Evolutionary conservation across 2,113 vertebrate genomes (phyloP), one percentile per base, ranked within the genome.

Genomic region (Mesocricetus auratus): DNA sequence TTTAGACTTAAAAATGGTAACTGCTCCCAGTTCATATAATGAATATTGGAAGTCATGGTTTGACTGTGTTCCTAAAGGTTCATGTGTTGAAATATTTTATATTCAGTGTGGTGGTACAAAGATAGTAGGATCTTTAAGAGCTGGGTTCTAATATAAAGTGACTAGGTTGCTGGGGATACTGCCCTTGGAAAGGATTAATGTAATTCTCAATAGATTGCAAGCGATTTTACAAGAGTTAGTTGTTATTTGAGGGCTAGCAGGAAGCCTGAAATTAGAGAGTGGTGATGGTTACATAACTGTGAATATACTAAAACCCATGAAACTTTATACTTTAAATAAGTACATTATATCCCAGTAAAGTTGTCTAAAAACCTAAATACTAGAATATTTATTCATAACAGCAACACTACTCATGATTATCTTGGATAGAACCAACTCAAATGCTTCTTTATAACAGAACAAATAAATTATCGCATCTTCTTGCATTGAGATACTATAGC

Each of bases 1-100:
- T 99, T 99, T 99, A 99, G 98, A 98, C 97, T 99, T 99, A 99
- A 99, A 99, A 99, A 99, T 99, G 99, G 99, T 99, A 99, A 99
- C 99, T 98, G 99, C 99, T 98, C 99, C 99, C 97, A 99, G 99
- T 98, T 99, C 42, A 50, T 68, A 86, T 50, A 66, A 45, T 45
- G 29, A 86, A 12, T 86, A 86, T 86, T 50, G 31, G 62, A 50
- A 68, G 10, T 17, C 83, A 68, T 68, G 42, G 60, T 68, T 45
- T 86, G 29, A 50, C 15, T 50, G 42, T 68, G 62, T 50, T 62
- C 45, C 99, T 99, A 99, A 99, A 99, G 82, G 31, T 68, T 50
- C 19, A 53, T 69, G 33, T n/a, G 47, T 87, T 87, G 3, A 19
- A 87, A 99, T 99, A 99, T 99, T 99, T 99, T 98, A 99, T 85